Evolutionary conservation across 2,888 invertebrate species (phyloP), one percentile per base, ranked within the genome.

Genomic region (Tinea pellionella): DNA sequence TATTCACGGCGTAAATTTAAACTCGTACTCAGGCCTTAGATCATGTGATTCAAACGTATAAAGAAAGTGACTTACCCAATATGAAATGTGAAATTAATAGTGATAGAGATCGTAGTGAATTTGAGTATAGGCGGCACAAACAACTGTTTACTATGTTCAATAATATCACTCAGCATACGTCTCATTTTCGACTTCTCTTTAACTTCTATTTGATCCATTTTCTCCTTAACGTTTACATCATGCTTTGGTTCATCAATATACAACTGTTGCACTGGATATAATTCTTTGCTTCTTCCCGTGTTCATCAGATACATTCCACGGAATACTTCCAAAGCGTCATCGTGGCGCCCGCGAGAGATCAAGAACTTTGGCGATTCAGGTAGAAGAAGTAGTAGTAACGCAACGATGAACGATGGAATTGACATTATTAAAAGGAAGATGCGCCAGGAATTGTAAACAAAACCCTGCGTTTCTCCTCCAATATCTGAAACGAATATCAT

Each of bases 361-460:
- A 96, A 88, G 80, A 94, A 97, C 76, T 96, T 96, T 0, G 97
- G 96, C 67, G 96, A 96, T 80, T 97, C 97, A 3, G 97, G 97
- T 69, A 96, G 86, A 67, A 95, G 90, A 77, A 94, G 90, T 32
- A 97, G 89, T 65, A 96, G 85, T 63, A 92, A 91, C 61, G 94
- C 96, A 62, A 97, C 96, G 63, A 96, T 78, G 76, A 97, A 93
- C 61, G 96, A 96, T 60, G 97, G 97, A 69, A 95, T 78, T 66
- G 96, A 94, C 89, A 96, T 96, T 63, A 96, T 91, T 68, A 96
- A 87, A 69, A 97, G 87, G 83, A 96, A 97, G 70, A 97, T 94
- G 70, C 96, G 91, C 97, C 97, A 97, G 60, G 96, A 96, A 80
- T 96, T 95, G 84, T 94, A 96, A 29, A 90, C 90, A 80, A 96